Evolutionary conservation across 2,797 vertebrate species (phyloP), one percentile per base, ranked within the genome.

Genomic region (Manis javanica): DNA sequence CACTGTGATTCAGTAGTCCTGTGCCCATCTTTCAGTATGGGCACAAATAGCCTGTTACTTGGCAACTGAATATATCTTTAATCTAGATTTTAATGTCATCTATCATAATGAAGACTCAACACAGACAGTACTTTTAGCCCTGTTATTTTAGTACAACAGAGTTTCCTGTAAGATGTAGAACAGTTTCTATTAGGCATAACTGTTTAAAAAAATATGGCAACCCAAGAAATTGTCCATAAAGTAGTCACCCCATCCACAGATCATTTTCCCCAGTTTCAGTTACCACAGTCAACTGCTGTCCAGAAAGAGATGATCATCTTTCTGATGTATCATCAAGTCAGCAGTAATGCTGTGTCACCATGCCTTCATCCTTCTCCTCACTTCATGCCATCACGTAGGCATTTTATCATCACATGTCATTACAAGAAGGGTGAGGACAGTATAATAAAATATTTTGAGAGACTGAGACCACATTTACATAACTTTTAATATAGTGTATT

Each of bases 31-130:
- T 95, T 94, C 59, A 93, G 66, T 15, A 89, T 3, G 0, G 84
- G 49, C 90, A 74, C 51, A 93, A 84, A 89, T 34, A 83, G 31
- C 77, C 29, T 61, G 34, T 37, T 63, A 39, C 86, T 82, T 91
- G 29, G 42, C 31, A 96, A 42, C 8, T 15, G 42, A 78, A 87
- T 93, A 90, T 92, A 9, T 86, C 39, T 63, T 92, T 83, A 78
- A 95, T 61, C 19, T 26, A 77, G 21, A 53, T 90, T 46, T 90
- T 82, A 79, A 61, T 42, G 15, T 77, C 21, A 84, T 51, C 39
- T 3, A 57, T 90, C 53, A 71, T 87, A 92, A 86, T 46, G 29
- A 85, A 78, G 8, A 49, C 37, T 90, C 64, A 42, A 57, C 13
- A 2, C 16, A 84, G 63, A 29, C 42, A 88, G 72, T 63, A 72